A percentile compares a stretch with the other conserved stretches of the same genome.
phyloP scores from a whole-genome alignment of 1,140 invertebrate genomes.

The Lepidurus couesii region DNA sequence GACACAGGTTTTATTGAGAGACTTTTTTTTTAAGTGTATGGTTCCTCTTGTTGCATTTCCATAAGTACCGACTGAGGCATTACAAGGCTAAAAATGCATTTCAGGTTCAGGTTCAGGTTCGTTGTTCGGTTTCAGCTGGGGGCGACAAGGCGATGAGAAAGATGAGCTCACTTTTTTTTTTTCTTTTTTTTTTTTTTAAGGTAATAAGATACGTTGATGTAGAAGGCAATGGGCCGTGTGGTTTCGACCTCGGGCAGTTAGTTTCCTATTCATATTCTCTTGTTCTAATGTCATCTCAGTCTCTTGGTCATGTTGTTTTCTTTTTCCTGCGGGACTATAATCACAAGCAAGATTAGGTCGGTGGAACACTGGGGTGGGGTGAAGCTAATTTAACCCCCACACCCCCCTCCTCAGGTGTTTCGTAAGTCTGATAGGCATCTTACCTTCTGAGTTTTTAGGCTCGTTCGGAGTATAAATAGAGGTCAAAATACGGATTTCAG shows the following conservation, averaged over 20 bases:
- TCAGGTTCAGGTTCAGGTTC: slow-evolving; percentile 6
- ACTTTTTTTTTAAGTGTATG: too few species aligned
- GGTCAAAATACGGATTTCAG: too few species aligned
- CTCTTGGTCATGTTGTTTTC: not conserved
- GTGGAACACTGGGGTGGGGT: too few species aligned
- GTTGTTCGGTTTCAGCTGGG: not conserved
- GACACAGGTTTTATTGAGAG: too few species aligned
- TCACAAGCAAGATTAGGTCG: not conserved
- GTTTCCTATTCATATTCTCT: not conserved
- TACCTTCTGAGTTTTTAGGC: too few species aligned
- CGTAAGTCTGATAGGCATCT: too few species aligned
- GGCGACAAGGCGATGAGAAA: not conserved
- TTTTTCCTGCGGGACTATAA: not conserved
- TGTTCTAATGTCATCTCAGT: not conserved
- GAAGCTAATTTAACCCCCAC: too few species aligned
- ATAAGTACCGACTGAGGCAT: not conserved
- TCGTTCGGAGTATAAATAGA: too few species aligned
- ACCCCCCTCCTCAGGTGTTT: too few species aligned
- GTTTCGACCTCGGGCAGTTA: slow-evolving; percentile 4
- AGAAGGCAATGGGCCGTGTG: not conserved
- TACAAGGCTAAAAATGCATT: not conserved
- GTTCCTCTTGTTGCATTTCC: not conserved
- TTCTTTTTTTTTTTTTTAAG: not conserved
- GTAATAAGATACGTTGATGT: not conserved
- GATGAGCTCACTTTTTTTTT: not conserved